Percentiles rank a stretch among this genome's conserved stretches.
Evolutionary conservation across 2,888 invertebrate species (phyloP).

Genomic region (Phyllotreta cruciferae): DNA sequence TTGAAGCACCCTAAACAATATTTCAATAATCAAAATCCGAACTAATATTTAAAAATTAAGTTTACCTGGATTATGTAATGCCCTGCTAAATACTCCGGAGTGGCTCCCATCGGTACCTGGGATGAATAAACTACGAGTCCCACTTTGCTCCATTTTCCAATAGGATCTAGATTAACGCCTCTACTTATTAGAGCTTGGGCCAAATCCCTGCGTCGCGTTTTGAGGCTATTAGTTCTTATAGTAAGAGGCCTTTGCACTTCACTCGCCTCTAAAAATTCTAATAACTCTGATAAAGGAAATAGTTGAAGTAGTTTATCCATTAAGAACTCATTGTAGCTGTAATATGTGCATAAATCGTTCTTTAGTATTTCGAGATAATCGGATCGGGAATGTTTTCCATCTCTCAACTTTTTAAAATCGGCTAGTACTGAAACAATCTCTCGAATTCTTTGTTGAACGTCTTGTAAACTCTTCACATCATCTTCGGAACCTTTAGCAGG

Average conservation of each 20-base stretch:
- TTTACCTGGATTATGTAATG: slow-evolving; percentile 39
- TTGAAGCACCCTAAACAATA: slow-evolving; percentile 71
- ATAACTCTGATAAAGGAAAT: slow-evolving; percentile 83
- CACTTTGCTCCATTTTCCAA: slow-evolving; percentile 98
- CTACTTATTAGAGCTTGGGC: slow-evolving; percentile 94
- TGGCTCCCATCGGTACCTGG: slow-evolving; percentile 97
- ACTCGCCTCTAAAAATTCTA: slow-evolving; percentile 96
- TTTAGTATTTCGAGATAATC: slow-evolving; percentile 84
- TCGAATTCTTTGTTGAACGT: slow-evolving; percentile 88
- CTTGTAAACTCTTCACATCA: slow-evolving; percentile 77
- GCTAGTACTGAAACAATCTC: slow-evolving; percentile 82
- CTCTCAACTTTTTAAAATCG: slow-evolving; percentile 77
- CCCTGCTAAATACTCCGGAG: slow-evolving; percentile 57
- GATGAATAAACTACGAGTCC: slow-evolving; percentile 96
- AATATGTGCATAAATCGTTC: slow-evolving; percentile 90
- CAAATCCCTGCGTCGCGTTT: slow-evolving; percentile 88
- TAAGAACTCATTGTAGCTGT: slow-evolving; percentile 96
- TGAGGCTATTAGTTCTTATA: slow-evolving; percentile 93
- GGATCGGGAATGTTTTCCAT: slow-evolving; percentile 72
- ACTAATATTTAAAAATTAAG: neutral
- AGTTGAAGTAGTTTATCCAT: slow-evolving; percentile 92
- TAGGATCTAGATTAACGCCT: slow-evolving; percentile 97
- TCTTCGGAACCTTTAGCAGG: slow-evolving; percentile 78
- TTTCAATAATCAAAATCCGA: neutral
- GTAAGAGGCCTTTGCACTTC: slow-evolving; percentile 95